phyloP scores from a whole-genome alignment of 2,113 vertebrate genomes.

The Rhegmatorhina hoffmannsi region DNA sequence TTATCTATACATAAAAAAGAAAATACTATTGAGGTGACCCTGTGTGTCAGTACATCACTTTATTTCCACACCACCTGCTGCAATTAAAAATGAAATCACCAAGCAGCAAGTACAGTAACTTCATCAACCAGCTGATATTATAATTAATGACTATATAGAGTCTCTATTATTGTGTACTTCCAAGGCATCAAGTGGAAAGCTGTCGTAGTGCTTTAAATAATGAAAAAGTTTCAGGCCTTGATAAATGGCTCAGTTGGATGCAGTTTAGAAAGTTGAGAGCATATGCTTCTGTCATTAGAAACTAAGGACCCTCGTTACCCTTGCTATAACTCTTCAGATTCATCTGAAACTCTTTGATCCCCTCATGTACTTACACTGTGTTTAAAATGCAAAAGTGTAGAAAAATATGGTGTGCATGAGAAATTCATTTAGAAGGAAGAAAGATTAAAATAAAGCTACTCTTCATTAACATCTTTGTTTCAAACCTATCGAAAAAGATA shows the following conservation, averaged over 20 bases:
- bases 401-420: constrained; percentile 42
- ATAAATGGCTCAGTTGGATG: constrained; percentile 68
- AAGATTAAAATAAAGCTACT: constrained; percentile 57
- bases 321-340: constrained; percentile 68
- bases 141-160: constrained; percentile 64
- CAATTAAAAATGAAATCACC: constrained; percentile 49
- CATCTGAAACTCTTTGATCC: constrained; percentile 60
- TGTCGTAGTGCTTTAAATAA: constrained; percentile 68
- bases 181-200: constrained; percentile 60
- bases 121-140: constrained; percentile 55
- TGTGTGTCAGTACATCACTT: constrained; percentile 42
- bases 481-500: background rate
- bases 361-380: constrained; percentile 54
- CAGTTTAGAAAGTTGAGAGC: constrained; percentile 69
- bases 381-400: constrained; percentile 57
- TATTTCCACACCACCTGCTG: constrained; percentile 37
- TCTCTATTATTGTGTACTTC: constrained; percentile 64
- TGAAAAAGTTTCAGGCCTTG: constrained; percentile 66
- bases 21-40: background rate
- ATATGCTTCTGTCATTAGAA: constrained; percentile 63
- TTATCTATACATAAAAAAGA: constrained; percentile 44
- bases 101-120: constrained; percentile 48
- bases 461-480: constrained; percentile 43
- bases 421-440: background rate
- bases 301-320: constrained; percentile 62